phyloP scores from a whole-genome alignment of 2,113 vertebrate genomes.

The Onychostoma macrolepis region DNA sequence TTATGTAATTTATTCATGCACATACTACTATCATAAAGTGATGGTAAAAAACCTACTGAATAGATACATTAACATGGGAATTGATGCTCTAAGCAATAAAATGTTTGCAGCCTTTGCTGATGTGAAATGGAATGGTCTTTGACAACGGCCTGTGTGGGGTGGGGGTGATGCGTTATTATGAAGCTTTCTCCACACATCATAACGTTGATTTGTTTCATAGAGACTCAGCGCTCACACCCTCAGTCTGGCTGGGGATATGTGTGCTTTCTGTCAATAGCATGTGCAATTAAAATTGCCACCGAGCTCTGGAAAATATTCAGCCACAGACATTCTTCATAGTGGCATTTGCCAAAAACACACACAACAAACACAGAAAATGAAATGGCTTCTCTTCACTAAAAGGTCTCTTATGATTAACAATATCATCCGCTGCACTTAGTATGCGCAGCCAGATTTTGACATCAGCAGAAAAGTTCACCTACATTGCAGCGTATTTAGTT shows the following conservation, averaged over 20 bases:
- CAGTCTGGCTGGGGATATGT: conserved; percentile 14
- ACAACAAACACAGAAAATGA: not conserved
- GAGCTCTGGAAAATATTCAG: not conserved
- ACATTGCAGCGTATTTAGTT: not conserved
- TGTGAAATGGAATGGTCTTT: not conserved
- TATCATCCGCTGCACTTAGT: not conserved
- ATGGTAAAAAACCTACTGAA: not conserved
- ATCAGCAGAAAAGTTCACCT: not conserved
- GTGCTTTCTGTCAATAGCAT: conserved; percentile 25
- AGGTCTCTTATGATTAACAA: not conserved
- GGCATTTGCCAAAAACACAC: conserved; percentile 7
- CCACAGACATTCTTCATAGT: not conserved
- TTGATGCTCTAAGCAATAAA: conserved; percentile 12
- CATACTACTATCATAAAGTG: not conserved
- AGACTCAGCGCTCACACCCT: not conserved
- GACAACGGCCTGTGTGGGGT: not conserved
- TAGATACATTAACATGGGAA: not conserved
- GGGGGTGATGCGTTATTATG: not conserved
- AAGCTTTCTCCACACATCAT: not conserved
- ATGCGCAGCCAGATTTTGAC: not conserved
- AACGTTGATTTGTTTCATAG: not conserved
- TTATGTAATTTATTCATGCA: conserved; percentile 4
- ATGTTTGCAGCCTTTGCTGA: not conserved
- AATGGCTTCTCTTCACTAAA: not conserved
- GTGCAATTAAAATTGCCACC: conserved; percentile 18